A percentile compares a stretch with the other conserved stretches of the same genome.
phyloP scores from a whole-genome alignment of 2,888 invertebrate genomes.

The Caenorhabditis angaria region DNA sequence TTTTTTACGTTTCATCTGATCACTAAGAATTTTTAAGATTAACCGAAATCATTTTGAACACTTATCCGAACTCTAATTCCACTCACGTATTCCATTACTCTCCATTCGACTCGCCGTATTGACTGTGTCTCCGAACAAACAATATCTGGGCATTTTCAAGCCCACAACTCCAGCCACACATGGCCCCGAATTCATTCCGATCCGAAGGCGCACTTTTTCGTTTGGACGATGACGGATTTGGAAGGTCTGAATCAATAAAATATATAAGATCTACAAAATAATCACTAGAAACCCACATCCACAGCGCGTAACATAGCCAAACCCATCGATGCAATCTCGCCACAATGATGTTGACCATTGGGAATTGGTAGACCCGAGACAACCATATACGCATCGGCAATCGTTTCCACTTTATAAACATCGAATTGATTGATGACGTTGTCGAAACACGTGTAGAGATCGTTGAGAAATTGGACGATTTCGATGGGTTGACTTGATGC shows the following conservation, averaged over 20 bases:
- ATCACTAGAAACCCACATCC: constrained; percentile 40
- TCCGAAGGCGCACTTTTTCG: constrained; percentile 50
- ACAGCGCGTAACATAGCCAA: constrained; percentile 65
- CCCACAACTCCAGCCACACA: constrained; percentile 69
- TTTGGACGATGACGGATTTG: constrained; percentile 54
- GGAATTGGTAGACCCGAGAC: constrained; percentile 51
- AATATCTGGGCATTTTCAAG: constrained; percentile 53
- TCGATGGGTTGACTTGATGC: constrained; percentile 45
- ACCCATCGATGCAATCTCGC: constrained; percentile 62
- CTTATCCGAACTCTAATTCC: neutral
- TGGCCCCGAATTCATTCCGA: constrained; percentile 71
- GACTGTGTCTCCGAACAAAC: constrained; percentile 57
- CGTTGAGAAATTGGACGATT: constrained; percentile 58
- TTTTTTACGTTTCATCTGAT: no score
- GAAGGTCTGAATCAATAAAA: constrained; percentile 33
- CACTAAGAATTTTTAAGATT: no score
- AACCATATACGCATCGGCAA: constrained; percentile 58
- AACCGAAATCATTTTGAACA: no score
- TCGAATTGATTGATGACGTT: constrained; percentile 53
- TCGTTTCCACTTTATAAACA: constrained; percentile 62
- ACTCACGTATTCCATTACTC: constrained; percentile 57
- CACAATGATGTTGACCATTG: constrained; percentile 56
- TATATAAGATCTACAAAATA: no score
- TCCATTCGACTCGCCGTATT: constrained; percentile 58
- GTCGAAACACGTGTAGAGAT: constrained; percentile 58